A percentile compares a stretch with the other conserved stretches of the same genome.
Evolutionary conservation across 2,797 vertebrate genomes (phyloP).

Genomic region (Periparus ater): DNA sequence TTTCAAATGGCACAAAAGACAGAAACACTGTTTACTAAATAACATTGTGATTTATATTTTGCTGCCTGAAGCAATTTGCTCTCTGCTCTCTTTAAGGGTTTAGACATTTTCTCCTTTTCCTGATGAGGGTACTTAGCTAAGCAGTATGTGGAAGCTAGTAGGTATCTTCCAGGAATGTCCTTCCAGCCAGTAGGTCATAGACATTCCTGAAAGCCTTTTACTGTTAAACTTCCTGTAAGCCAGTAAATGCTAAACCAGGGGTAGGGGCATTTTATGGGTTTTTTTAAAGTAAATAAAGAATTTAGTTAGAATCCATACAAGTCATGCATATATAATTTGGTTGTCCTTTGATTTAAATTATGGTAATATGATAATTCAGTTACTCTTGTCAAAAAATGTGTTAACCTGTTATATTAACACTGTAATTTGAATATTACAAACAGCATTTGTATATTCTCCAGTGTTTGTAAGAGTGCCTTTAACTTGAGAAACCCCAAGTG

Average conservation of each 20-base stretch:
- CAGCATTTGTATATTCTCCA: neutral
- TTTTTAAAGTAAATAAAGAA: neutral
- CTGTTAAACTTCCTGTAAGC: neutral
- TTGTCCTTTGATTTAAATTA: neutral
- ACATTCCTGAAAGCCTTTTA: neutral
- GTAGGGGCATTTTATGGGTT: rapidly evolving
- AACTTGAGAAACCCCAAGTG: neutral
- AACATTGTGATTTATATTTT: neutral
- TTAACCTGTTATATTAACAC: neutral
- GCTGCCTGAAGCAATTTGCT: neutral
- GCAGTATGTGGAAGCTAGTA: neutral
- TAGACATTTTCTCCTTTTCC: neutral
- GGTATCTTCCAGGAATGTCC: neutral
- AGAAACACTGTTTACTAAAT: neutral
- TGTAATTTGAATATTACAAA: neutral
- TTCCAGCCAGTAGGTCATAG: neutral
- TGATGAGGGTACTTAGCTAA: neutral
- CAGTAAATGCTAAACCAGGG: neutral
- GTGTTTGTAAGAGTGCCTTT: neutral
- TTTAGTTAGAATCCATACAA: neutral
- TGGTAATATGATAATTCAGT: neutral
- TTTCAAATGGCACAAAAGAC: neutral
- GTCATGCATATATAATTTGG: neutral
- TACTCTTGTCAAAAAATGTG: neutral
- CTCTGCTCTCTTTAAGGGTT: neutral